These are phyloP conservation scores for Drosophila bifasciata DNA, from an alignment of 1,140 invertebrate species.

Conservation along the genomic window DNA sequence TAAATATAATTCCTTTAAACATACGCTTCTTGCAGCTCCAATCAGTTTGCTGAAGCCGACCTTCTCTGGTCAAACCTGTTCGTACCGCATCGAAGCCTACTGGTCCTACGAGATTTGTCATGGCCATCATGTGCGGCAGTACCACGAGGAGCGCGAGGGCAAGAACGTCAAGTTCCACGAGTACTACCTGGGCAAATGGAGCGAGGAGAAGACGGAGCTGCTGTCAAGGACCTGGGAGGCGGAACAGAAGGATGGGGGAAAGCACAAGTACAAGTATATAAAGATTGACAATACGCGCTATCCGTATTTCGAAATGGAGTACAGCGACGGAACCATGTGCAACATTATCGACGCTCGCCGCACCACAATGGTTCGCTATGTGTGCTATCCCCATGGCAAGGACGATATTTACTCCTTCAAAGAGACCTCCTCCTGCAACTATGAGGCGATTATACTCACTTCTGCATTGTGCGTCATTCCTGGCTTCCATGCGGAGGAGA, in stretches of 20 bases:
- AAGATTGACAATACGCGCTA: conserved; percentile 94
- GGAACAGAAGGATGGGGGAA: conserved; percentile 80
- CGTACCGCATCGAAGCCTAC: conserved; percentile 95
- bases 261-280: conserved; percentile 86
- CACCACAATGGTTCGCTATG: conserved; percentile 91
- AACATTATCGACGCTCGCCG: conserved; percentile 94
- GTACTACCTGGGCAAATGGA: conserved; percentile 92
- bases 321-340: conserved; percentile 94
- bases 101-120: conserved; percentile 99
- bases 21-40: conserved; percentile 85
- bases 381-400: conserved; percentile 93
- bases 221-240: conserved; percentile 84
- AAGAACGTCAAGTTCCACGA: conserved; percentile 92
- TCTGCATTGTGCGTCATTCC: conserved; percentile 94
- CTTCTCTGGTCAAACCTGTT: conserved; percentile 91
- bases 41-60: conserved; percentile 91
- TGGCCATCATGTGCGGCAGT: conserved; percentile 94
- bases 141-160: conserved; percentile 97
- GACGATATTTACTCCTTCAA: conserved; percentile 97
- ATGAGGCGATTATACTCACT: conserved; percentile 95
- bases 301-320: conserved; percentile 92
- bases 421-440: conserved; percentile 96
- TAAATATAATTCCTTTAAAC: background rate
- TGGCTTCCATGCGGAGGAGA: conserved; percentile 92
- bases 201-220: conserved; percentile 86